phyloP scores from a whole-genome alignment of 1,140 invertebrate genomes.

The Pseudomyrmex flavicornis region DNA sequence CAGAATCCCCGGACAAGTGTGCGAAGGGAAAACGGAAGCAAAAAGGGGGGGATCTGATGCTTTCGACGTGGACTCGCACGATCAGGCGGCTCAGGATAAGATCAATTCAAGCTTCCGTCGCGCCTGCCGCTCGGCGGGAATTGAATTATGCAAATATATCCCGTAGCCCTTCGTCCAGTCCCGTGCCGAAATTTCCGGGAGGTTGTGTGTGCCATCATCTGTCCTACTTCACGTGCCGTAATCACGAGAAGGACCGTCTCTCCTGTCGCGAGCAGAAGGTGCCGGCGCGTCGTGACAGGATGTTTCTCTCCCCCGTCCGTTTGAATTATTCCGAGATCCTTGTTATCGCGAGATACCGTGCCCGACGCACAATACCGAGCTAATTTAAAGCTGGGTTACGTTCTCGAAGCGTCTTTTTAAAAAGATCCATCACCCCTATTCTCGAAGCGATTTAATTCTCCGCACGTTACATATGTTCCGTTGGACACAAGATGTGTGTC shows the following conservation, averaged over 20 bases:
- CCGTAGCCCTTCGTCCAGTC: slow-evolving; percentile 31
- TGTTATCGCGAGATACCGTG: slow-evolving; percentile 23
- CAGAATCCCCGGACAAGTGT: neutral
- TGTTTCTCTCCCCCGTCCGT: slow-evolving; percentile 34
- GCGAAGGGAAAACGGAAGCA: neutral
- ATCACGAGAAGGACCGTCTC: slow-evolving; percentile 46
- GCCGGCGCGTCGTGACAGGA: slow-evolving; percentile 10
- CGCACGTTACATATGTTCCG: neutral
- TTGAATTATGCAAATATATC: slow-evolving; percentile 71
- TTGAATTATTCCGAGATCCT: slow-evolving; percentile 63
- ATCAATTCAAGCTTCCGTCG: slow-evolving; percentile 66
- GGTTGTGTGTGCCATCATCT: slow-evolving; percentile 30
- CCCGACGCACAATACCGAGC: slow-evolving; percentile 11
- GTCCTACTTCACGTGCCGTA: slow-evolving; percentile 22
- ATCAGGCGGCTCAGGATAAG: slow-evolving; percentile 52
- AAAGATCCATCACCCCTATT: slow-evolving; percentile 3
- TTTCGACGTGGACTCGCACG: slow-evolving; percentile 23
- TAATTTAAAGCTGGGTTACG: slow-evolving; percentile 8
- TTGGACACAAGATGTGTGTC: neutral
- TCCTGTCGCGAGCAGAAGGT: slow-evolving; percentile 52
- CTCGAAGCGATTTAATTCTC: slow-evolving; percentile 17
- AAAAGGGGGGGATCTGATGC: neutral
- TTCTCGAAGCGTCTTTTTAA: slow-evolving; percentile 2
- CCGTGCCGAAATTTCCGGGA: slow-evolving; percentile 63
- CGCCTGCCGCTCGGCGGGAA: slow-evolving; percentile 30